A percentile compares a stretch with the other conserved stretches of the same genome.
These are phyloP conservation scores for Orchestes rusci DNA, from an alignment of 2,888 invertebrate genomes.

Conservation along the genomic window DNA sequence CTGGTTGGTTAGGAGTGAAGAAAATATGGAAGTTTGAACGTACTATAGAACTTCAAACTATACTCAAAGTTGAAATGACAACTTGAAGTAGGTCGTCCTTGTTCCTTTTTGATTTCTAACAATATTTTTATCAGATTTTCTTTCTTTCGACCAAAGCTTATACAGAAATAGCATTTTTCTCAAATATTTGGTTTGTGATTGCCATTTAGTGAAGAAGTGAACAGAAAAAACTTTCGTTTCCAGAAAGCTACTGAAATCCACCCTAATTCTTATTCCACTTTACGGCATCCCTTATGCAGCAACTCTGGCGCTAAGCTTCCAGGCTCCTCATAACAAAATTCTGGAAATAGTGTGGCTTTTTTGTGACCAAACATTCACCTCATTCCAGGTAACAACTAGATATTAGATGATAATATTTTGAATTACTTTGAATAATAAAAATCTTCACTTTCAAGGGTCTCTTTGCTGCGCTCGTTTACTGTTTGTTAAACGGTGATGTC, in stretches of 20 bases:
- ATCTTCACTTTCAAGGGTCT: conserved; percentile 47
- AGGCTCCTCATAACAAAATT: conserved; percentile 32
- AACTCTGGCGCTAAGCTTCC: conserved; percentile 49
- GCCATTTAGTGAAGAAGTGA: too few species aligned
- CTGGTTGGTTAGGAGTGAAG: too few species aligned
- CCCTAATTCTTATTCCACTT: conserved; percentile 57
- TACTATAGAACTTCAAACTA: too few species aligned
- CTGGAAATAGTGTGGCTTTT: conserved; percentile 57
- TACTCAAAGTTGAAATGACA: too few species aligned
- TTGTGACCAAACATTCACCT: conserved; percentile 57
- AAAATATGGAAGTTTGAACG: too few species aligned
- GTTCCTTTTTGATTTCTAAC: too few species aligned
- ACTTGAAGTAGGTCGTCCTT: too few species aligned
- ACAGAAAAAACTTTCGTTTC: conserved; percentile 27
- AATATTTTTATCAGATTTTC: too few species aligned
- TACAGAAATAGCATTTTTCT: too few species aligned
- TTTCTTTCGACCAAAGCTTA: too few species aligned
- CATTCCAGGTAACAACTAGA: conserved; percentile 53
- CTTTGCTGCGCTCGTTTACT: conserved; percentile 57
- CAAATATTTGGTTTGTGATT: too few species aligned
- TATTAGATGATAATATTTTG: conserved; percentile 16
- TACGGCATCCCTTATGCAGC: conserved; percentile 59
- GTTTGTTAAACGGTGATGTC: conserved; percentile 58
- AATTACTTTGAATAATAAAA: not conserved
- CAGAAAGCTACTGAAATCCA: conserved; percentile 57